phyloP scores from a whole-genome alignment of 2,113 vertebrate species.

The Oenanthe oenanthe region DNA sequence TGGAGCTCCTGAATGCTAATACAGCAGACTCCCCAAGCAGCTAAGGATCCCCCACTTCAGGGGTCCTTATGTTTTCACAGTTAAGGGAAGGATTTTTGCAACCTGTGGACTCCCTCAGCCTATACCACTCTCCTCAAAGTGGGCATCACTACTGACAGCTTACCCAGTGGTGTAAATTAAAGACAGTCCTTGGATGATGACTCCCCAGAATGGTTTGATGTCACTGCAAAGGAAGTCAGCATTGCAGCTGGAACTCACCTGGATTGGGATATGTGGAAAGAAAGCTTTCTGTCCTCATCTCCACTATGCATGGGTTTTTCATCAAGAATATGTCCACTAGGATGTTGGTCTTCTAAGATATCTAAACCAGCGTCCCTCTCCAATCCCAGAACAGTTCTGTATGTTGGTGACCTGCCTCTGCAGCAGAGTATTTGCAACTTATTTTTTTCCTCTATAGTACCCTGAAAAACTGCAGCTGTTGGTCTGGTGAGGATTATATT shows the following conservation, averaged over 20 bases:
- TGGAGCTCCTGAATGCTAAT: neutral
- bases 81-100: neutral
- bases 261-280: neutral
- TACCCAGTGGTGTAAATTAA: neutral
- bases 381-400: neutral
- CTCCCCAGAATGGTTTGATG: neutral
- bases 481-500: neutral
- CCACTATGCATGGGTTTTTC: neutral
- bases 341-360: neutral
- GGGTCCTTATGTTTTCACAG: neutral
- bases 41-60: neutral
- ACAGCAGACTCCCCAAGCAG: neutral
- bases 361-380: rapidly evolving
- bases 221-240: neutral
- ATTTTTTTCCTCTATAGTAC: neutral
- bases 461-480: neutral
- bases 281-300: neutral
- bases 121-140: neutral
- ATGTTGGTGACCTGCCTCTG: neutral
- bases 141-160: neutral
- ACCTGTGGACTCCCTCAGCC: neutral
- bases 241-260: neutral
- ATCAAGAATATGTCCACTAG: neutral
- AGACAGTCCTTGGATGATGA: neutral
- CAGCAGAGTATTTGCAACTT: neutral